Evolutionary conservation across 2,888 invertebrate genomes (phyloP), one percentile per base, ranked within the genome.

Genomic region (Sarcophaga variegata): DNA sequence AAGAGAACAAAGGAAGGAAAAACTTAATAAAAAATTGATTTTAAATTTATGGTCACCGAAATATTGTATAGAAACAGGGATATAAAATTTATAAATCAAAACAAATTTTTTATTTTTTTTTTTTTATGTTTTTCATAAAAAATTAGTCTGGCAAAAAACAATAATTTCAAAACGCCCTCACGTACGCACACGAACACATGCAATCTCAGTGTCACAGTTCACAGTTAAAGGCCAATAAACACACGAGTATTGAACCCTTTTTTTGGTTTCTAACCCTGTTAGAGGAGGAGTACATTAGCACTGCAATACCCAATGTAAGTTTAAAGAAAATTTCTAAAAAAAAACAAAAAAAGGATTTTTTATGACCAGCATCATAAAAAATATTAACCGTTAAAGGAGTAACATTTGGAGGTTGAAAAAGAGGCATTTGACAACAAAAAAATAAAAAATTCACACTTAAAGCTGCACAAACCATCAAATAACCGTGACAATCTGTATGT

Each of bases 61-160:
- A 22, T 1, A 22, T 22, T 22, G 1, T 22, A 22, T 22, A 22
- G 22, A 22, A 22, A 22, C 22, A 22, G n/a, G 22, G 59, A 77
- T 70, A 83, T 86, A 78, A 86, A 86, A 81, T 86, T 86, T 86
- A 81, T 83, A 84, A 84, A 84, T 87, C 86, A 81, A 81, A 86
- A 76, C 8, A 37, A 37, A 1, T 6, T 37, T 37, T 37, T 37
- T 37, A 3, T 3, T 27, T 27, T 3, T 10, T 37, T 10, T 37
- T 37, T 37, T 37, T 8, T 81, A 79, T 87, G 79, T 81, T 79
- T 84, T 84, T 84, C 54, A 78, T 75, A 84, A 87, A 82, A 82
- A 87, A 87, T 87, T 83, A 76, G 86, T 79, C 62, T 81, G 62
- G 62, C 63, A 70, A 45, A 74, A 81, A 62, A 37, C 37, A 10